Evolutionary conservation across 2,888 invertebrate genomes (phyloP), one percentile per base, ranked within the genome.

Genomic region (Drosophila lacicola): DNA sequence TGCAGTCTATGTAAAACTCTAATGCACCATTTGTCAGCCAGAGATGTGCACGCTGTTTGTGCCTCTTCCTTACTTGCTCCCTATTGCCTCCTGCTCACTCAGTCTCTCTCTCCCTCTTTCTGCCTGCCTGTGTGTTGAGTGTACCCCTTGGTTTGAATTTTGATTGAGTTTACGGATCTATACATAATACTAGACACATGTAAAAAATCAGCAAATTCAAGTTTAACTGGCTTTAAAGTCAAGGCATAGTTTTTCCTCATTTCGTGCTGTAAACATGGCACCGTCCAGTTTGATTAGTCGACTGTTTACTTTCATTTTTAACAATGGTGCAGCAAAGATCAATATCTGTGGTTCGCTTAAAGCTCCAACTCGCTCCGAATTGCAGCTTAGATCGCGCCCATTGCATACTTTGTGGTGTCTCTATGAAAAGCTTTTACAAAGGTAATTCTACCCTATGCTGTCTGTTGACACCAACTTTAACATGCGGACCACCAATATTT

Each of bases 221-320:
- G 80, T 82, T 65, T 29, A 67, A 86, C 84, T 70, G 74, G 84
- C 70, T 83, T n/a, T 45, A 44, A 64, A 78, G 29, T 70, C 81
- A 81, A 70, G 60, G 87, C 74, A 74, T 68, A 55, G 60, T 78
- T 81, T 62, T 84, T 81, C 75, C 82, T 74, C 53, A 70, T 70
- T 74, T 74, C 61, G 9, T 36, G 36, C 11, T n/a, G 3, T 4
- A 36, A 37, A 29, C 14, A 36, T 55, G 65, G 29, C 13, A n/a
- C 1, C 4, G 64, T 34, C 46, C 14, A 10, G 19, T n/a, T 37
- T 45, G 51, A 49, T 62, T 17, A 53, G 46, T 51, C 34, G 55
- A 55, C 70, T 45, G 78, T 63, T 80, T 64, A 86, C 80, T 86
- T 86, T 80, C 81, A 67, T 82, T 80, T 86, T 73, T 34, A 39